These are phyloP conservation scores for Eremobia ochroleuca DNA, from an alignment of 2,888 invertebrate species.

Conservation along the genomic window DNA sequence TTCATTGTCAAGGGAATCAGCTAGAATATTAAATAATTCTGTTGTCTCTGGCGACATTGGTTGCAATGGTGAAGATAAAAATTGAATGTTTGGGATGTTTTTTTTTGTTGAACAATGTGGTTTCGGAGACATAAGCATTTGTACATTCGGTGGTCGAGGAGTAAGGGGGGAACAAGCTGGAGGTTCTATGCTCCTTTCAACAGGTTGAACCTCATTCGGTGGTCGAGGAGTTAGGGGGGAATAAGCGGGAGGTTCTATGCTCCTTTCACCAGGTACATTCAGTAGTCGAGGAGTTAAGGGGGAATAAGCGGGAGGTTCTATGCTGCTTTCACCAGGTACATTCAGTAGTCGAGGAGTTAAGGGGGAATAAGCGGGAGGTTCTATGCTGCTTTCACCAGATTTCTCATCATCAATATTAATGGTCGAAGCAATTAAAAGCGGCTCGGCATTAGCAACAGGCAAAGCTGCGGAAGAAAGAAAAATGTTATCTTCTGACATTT, in stretches of 20 bases:
- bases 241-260: slow-evolving; percentile 33
- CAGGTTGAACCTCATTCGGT: slow-evolving; percentile 25
- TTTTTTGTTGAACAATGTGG: slow-evolving; percentile 33
- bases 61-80: slow-evolving; percentile 25
- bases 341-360: no score
- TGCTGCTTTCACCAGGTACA: slow-evolving; percentile 29
- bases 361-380: slow-evolving; percentile 29
- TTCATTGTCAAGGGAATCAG: slow-evolving; percentile 26
- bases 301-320: slow-evolving; percentile 30
- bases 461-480: slow-evolving; percentile 20
- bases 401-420: slow-evolving; percentile 8
- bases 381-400: slow-evolving; percentile 29
- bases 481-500: slow-evolving; percentile 26
- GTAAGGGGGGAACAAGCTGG: not conserved
- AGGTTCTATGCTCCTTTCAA: slow-evolving; percentile 28
- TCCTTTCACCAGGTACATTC: slow-evolving; percentile 27
- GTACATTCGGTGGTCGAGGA: slow-evolving; percentile 1
- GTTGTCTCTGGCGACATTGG: slow-evolving; percentile 28
- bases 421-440: slow-evolving; percentile 12
- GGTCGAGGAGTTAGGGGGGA: slow-evolving; percentile 30
- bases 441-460: slow-evolving; percentile 9
- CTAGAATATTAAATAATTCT: slow-evolving; percentile 31
- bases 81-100: slow-evolving; percentile 15
- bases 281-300: slow-evolving; percentile 29
- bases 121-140: slow-evolving; percentile 25